Base-by-base conservation (phyloP, 2,797 vertebrate species). In the Melanotaenia parkinsoni region DNA sequence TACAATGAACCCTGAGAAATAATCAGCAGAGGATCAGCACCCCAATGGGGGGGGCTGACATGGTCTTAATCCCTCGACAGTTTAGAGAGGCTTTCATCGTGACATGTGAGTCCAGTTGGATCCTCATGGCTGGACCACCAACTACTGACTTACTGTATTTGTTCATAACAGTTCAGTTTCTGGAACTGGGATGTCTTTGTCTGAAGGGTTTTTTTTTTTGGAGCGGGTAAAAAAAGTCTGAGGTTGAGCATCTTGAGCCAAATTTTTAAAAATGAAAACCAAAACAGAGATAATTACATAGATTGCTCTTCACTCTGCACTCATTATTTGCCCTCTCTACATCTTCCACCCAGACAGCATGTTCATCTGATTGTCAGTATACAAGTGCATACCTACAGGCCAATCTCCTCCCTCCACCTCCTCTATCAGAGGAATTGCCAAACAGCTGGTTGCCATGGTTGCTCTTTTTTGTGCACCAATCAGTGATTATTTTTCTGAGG, bases 371-470 rank as follows among this genome's bases (percentile, higher is more conserved):
- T 4, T 70, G 58, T 68, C 43, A 58, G 77, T 72, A 50, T 76
- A 62, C 22, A 8, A 60, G 60, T 33, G 50, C 38, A 63, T 78
- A 90, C 82, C 80, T 79, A 62, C 68, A 76, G 85, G 84, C 77
- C 67, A 77, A 38, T 73, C 73, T 70, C 73, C 43, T 66, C 62
- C 54, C 70, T 70, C 62, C 67, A 58, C 77, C 72, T 72, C 74
- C 80, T 68, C 63, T 81, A 81, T 78, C 82, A 74, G 67, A 79
- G 64, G 70, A 86, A 85, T 87, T 76, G 76, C 80, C 82, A 91
- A 93, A 91, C 91, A 91, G 87, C 91, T 91, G 91, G 91, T 93
- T 93, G 77, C 90, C 86, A 90, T 91, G 88, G 92, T 77, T 85
- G 72, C 90, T 59, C 70, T 80, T 47, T 79, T 73, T 79, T 71